phyloP scores from a whole-genome alignment of 2,113 vertebrate genomes.

The Oreotrochilus melanogaster region DNA sequence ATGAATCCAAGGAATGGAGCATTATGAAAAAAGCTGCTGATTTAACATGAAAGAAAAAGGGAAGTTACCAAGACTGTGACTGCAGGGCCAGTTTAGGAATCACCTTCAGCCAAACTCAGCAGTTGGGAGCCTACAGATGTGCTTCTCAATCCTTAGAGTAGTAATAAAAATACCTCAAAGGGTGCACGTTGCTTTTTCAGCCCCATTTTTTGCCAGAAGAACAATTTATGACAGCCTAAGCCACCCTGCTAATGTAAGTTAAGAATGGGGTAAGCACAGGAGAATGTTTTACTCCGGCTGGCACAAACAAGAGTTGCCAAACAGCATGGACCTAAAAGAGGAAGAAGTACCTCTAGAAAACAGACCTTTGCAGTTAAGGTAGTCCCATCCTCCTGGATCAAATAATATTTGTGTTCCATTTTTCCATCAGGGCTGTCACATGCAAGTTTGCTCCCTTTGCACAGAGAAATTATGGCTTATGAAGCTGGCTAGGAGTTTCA shows the following conservation, averaged over 20 bases:
- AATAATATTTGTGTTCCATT: slow-evolving; percentile 35
- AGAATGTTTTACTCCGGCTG: neutral
- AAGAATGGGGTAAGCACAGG: neutral
- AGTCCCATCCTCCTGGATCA: neutral
- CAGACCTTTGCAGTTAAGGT: neutral
- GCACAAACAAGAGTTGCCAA: neutral
- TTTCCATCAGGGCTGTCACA: neutral
- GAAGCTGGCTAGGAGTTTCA: neutral
- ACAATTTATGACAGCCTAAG: neutral
- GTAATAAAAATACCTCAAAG: neutral
- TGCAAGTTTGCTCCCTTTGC: slow-evolving; percentile 7
- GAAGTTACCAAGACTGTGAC: neutral
- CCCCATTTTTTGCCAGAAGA: neutral
- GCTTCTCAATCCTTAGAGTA: neutral
- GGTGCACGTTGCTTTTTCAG: neutral
- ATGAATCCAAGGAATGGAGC: neutral
- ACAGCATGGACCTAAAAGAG: neutral
- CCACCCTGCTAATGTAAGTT: neutral
- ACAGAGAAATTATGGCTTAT: slow-evolving; percentile 26
- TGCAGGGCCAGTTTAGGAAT: neutral
- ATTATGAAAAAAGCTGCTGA: neutral
- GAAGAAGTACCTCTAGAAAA: neutral
- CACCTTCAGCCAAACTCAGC: neutral
- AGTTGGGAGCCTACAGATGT: rapidly evolving
- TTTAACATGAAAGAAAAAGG: neutral